Conservation (phyloP, 2,888 invertebrate genomes). For the Apodemia mormo region DNA sequence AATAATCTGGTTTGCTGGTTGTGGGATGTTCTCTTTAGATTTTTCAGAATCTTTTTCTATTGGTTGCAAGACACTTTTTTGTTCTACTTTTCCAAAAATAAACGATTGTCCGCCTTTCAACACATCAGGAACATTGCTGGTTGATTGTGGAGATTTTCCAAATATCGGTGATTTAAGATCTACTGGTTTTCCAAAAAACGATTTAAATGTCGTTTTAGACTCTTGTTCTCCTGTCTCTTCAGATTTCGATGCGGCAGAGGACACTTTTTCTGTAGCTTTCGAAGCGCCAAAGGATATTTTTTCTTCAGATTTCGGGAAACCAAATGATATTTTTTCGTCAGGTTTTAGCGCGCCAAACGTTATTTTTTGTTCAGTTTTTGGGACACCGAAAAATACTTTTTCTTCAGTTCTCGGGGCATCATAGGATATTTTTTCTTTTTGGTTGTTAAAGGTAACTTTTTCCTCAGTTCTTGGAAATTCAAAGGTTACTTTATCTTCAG, state of each 20-base stretch:
- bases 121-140: slow-evolving; percentile 52
- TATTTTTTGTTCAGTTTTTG: slow-evolving; percentile 35
- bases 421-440: slow-evolving; percentile 47
- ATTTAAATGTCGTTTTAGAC: slow-evolving; percentile 40
- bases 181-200: slow-evolving; percentile 38
- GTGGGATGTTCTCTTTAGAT: slow-evolving; percentile 55
- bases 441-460: slow-evolving; percentile 29
- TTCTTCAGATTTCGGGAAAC: slow-evolving; percentile 40
- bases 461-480: slow-evolving; percentile 40
- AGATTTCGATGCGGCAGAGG: slow-evolving; percentile 45
- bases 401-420: slow-evolving; percentile 40
- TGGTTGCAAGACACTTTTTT: slow-evolving; percentile 43
- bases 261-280: slow-evolving; percentile 33
- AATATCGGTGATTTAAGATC: slow-evolving; percentile 58
- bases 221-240: slow-evolving; percentile 66
- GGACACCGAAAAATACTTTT: slow-evolving; percentile 29
- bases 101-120: slow-evolving; percentile 47
- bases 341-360: slow-evolving; percentile 44
- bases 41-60: slow-evolving; percentile 47
- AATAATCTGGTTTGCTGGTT: slow-evolving; percentile 25
- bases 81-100: slow-evolving; percentile 43
- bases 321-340: slow-evolving; percentile 48
- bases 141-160: slow-evolving; percentile 47
- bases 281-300: slow-evolving; percentile 36
- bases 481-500: slow-evolving; percentile 46